A percentile compares a stretch with the other conserved stretches of the same genome.
Conservation (phyloP, 2,113 vertebrate species). For the Malaclemys terrapin region DNA sequence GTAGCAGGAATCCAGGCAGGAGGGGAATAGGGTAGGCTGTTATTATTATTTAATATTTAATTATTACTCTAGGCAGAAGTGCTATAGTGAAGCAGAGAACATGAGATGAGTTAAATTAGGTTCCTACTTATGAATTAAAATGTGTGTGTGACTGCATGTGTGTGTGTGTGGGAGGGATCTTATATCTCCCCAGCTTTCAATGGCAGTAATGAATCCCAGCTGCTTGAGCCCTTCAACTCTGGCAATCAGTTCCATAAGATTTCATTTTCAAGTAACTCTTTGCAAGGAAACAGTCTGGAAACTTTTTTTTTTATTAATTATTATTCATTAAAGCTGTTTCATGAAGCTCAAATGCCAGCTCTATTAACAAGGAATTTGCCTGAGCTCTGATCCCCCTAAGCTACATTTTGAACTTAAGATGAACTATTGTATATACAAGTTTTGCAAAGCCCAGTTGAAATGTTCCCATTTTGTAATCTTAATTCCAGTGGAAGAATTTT, state of each 20-base stretch:
- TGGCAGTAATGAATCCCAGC: neutral
- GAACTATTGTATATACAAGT: neutral
- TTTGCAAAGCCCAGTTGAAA: neutral
- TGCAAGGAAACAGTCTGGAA: neutral
- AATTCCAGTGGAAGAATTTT: neutral
- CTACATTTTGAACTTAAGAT: fast-evolving
- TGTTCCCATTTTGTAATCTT: fast-evolving
- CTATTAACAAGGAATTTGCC: neutral
- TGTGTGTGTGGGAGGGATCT: neutral
- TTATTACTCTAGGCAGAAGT: neutral
- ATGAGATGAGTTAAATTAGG: neutral
- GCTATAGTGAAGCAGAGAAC: neutral
- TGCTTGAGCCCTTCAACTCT: neutral
- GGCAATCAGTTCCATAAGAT: neutral
- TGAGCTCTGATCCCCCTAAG: neutral
- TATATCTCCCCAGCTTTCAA: neutral
- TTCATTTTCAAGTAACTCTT: neutral
- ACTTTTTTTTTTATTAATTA: neutral
- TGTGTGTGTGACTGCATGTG: neutral
- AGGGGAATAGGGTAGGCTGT: neutral
- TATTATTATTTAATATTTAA: neutral
- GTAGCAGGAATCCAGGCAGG: neutral
- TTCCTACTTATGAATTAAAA: neutral
- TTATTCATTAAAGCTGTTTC: neutral
- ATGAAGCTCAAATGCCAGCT: neutral